A percentile compares a stretch with the other conserved stretches of the same genome.
Conservation (phyloP, 2,797 vertebrate species). For the Characodon lateralis region DNA sequence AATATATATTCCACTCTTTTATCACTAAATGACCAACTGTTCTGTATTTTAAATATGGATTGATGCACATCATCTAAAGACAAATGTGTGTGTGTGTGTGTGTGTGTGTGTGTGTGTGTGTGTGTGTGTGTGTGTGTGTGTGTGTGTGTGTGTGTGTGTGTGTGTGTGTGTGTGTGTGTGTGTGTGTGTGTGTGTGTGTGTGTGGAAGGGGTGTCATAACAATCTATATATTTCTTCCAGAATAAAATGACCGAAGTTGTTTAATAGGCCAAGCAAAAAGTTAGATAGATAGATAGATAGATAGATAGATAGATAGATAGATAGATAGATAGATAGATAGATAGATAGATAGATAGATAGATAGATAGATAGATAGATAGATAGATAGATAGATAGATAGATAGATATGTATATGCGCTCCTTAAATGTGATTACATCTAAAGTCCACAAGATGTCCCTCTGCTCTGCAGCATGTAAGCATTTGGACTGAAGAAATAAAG, state of each 20-base stretch:
- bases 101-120: not conserved
- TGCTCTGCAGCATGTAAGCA: slow-evolving; percentile 9
- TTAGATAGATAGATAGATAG: too few relatives aligned
- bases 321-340: too few relatives aligned
- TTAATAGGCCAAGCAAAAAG: not conserved
- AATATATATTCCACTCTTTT: too few relatives aligned
- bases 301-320: too few relatives aligned
- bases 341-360: too few relatives aligned
- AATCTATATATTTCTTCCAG: not conserved
- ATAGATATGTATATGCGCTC: not conserved
- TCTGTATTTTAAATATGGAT: not conserved
- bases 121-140: not conserved
- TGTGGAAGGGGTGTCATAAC: too few relatives aligned
- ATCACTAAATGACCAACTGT: not conserved
- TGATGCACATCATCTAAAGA: not conserved
- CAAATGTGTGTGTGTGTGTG: not conserved
- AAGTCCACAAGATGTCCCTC: slow-evolving; percentile 70
- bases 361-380: too few relatives aligned
- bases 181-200: not conserved
- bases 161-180: not conserved
- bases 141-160: not conserved
- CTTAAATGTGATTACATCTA: slow-evolving; percentile 4
- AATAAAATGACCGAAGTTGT: not conserved
- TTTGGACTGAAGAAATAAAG: not conserved
- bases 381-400: too few relatives aligned